Evolutionary conservation across 2,888 invertebrate genomes (phyloP).

Genomic region (Nomada flava): DNA sequence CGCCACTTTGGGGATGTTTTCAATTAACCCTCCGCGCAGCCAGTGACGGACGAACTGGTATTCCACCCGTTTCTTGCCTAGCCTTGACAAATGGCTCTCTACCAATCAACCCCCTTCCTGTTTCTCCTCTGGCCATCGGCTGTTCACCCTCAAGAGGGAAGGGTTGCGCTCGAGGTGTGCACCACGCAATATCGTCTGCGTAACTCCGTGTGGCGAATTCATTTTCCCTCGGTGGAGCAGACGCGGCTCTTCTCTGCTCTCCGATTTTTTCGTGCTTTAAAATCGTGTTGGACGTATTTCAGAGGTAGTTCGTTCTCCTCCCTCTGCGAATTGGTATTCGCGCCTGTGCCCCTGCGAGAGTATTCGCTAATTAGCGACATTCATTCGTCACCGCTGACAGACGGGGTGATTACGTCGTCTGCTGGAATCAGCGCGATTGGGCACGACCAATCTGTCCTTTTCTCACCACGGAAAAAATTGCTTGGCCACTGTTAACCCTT

Average conservation of each 20-base stretch:
- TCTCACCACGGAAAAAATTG: slow-evolving; percentile 46
- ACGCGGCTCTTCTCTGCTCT: slow-evolving; percentile 8
- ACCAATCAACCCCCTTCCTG: slow-evolving; percentile 62
- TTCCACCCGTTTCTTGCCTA: slow-evolving; percentile 73
- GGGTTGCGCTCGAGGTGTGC: slow-evolving; percentile 58
- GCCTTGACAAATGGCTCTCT: slow-evolving; percentile 73
- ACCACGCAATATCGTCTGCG: slow-evolving; percentile 55
- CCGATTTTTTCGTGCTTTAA: slow-evolving; percentile 43
- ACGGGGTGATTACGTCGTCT: slow-evolving; percentile 78
- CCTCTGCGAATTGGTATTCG: slow-evolving; percentile 46
- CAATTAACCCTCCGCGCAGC: slow-evolving; percentile 73
- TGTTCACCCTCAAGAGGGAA: slow-evolving; percentile 12
- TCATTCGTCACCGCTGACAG: slow-evolving; percentile 79
- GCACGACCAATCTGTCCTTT: slow-evolving; percentile 45
- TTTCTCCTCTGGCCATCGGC: slow-evolving; percentile 1
- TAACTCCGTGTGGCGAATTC: slow-evolving; percentile 37
- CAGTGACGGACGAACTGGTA: slow-evolving; percentile 73
- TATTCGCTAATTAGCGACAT: slow-evolving; percentile 80
- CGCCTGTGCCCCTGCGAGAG: slow-evolving; percentile 44
- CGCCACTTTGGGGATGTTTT: slow-evolving; percentile 62
- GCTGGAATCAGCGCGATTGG: slow-evolving; percentile 62
- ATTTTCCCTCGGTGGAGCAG: slow-evolving; percentile 14
- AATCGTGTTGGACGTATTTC: slow-evolving; percentile 53
- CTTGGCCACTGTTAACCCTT: slow-evolving; percentile 57
- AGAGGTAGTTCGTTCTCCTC: background rate